Conservation (phyloP, 2,888 invertebrate species). For the Torymus tubicola region DNA sequence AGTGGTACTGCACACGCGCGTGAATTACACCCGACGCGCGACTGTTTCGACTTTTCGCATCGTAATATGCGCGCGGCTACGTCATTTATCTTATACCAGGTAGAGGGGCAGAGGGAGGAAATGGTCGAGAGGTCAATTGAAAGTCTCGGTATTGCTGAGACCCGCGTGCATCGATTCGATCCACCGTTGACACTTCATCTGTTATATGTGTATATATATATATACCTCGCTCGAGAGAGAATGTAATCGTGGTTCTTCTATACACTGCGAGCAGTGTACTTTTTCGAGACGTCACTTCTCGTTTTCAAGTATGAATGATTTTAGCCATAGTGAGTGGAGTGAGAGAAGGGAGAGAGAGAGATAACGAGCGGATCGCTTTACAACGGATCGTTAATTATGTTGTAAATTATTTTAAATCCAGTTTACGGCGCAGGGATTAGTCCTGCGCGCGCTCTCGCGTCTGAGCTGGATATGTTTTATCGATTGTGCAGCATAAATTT, state of each 20-base stretch:
- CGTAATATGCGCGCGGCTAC: not conserved
- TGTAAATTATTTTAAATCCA: constrained; percentile 38
- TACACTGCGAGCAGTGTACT: too few species aligned
- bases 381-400: constrained; percentile 34
- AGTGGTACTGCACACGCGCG: not conserved
- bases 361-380: not conserved
- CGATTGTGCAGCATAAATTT: constrained; percentile 33
- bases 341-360: not conserved
- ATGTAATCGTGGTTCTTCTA: too few species aligned
- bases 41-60: not conserved
- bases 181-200: constrained; percentile 37
- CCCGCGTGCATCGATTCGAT: constrained; percentile 17
- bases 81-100: constrained; percentile 16
- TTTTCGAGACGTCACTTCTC: not conserved
- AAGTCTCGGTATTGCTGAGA: constrained; percentile 12
- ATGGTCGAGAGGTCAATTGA: constrained; percentile 18
- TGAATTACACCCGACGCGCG: constrained; percentile 17
- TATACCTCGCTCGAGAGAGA: not conserved
- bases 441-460: too few species aligned
- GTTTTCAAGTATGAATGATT: constrained; percentile 14
- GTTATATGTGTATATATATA: not conserved
- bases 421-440: constrained; percentile 32
- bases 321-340: not conserved
- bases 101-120: not conserved
- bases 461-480: constrained; percentile 15